Evolutionary conservation across 2,797 vertebrate genomes (phyloP).

Genomic region (Prionace glauca): DNA sequence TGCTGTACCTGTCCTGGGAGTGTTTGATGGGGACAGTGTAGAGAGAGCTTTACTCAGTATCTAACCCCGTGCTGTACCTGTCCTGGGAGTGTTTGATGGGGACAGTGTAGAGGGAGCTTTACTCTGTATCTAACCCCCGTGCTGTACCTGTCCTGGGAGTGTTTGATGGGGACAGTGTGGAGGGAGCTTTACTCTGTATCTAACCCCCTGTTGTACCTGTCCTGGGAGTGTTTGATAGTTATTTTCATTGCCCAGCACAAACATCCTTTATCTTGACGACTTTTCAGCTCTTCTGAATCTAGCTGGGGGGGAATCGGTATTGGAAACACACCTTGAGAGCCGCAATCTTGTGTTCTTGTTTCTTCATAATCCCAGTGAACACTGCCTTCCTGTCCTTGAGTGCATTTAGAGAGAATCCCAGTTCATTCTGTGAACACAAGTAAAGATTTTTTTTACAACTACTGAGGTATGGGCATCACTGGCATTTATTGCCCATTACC

Average conservation of each 20-base stretch:
- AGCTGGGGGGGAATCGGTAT: background rate
- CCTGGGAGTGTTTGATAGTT: background rate
- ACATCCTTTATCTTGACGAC: background rate
- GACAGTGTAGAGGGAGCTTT: background rate
- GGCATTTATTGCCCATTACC: background rate
- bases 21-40: constrained; percentile 4
- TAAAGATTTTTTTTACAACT: background rate
- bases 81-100: background rate
- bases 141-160: background rate
- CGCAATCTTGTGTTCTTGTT: background rate
- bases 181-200: background rate
- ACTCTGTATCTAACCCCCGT: background rate
- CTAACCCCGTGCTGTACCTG: background rate
- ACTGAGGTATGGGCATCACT: background rate
- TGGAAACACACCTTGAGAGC: background rate
- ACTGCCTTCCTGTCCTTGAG: background rate
- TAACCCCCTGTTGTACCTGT: background rate
- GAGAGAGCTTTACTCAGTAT: background rate
- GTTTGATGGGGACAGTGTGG: background rate
- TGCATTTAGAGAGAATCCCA: background rate
- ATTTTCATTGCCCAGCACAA: background rate
- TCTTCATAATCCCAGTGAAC: background rate
- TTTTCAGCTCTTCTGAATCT: background rate
- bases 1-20: background rate
- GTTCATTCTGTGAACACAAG: background rate